Percentiles rank a stretch among this genome's conserved stretches.
These are phyloP conservation scores for Palythoa grandiflora DNA, from an alignment of 92 coral and sea anemone species.

Conservation along the genomic window DNA sequence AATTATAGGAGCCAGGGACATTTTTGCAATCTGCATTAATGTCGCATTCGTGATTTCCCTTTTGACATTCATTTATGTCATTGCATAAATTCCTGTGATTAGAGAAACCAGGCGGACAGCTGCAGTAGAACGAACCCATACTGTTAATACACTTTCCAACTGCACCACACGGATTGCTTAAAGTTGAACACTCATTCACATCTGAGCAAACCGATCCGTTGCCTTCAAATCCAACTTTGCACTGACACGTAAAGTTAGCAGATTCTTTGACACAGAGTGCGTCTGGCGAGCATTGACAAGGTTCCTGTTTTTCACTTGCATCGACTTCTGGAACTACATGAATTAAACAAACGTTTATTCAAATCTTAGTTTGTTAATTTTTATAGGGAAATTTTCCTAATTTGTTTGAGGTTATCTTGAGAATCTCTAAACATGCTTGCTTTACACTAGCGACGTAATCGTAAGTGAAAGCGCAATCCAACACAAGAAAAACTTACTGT, in stretches of 20 bases:
- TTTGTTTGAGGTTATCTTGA: too few species aligned
- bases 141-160: conserved; percentile 21
- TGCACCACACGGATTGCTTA: neutral
- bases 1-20: neutral
- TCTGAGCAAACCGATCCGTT: neutral
- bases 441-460: too few species aligned
- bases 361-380: too few species aligned
- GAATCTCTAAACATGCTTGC: too few species aligned
- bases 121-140: conserved; percentile 11
- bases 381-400: too few species aligned
- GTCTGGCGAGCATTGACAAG: neutral
- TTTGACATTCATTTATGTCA: conserved; percentile 26
- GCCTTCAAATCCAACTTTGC: conserved; percentile 7
- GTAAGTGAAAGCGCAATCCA: too few species aligned
- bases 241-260: neutral
- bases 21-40: conserved; percentile 25
- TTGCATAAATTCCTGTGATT: conserved; percentile 3
- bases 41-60: neutral
- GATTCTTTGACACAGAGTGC: neutral
- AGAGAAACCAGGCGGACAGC: neutral
- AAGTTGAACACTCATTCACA: neutral
- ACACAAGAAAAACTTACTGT: too few species aligned
- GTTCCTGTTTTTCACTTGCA: neutral
- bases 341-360: neutral
- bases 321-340: neutral